A percentile compares a stretch with the other conserved stretches of the same genome.
Conservation (phyloP, 2,888 invertebrate genomes). For the Oegoconia quadripuncta region DNA sequence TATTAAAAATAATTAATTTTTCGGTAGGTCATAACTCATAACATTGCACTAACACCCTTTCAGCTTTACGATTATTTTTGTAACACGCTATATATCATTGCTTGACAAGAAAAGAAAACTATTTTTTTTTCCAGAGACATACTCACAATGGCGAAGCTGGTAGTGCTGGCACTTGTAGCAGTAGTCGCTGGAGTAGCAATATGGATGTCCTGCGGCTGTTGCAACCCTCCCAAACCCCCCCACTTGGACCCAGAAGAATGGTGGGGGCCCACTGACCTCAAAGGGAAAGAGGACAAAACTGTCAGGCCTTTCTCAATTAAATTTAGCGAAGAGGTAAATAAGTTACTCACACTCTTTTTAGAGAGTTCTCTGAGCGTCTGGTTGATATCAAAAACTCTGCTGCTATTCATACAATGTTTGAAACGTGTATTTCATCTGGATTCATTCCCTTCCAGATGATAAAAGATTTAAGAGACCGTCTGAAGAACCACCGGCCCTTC, state of each 20-base stretch:
- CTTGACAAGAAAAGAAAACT: no score
- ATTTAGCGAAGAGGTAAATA: constrained; percentile 76
- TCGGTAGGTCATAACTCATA: no score
- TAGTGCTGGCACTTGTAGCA: neutral
- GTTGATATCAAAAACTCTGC: neutral
- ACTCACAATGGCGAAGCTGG: neutral
- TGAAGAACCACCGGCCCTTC: constrained; percentile 42
- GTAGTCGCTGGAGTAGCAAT: neutral
- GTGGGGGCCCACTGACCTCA: constrained; percentile 77
- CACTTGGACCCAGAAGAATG: constrained; percentile 59
- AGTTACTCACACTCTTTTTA: neutral
- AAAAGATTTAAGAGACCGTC: constrained; percentile 45
- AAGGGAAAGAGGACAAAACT: constrained; percentile 65
- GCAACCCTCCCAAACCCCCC: constrained; percentile 27
- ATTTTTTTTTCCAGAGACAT: neutral
- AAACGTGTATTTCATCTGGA: constrained; percentile 1
- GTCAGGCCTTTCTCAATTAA: constrained; percentile 81
- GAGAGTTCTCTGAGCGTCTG: neutral
- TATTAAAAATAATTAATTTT: no score
- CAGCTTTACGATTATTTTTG: no score
- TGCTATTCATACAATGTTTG: constrained; percentile 3
- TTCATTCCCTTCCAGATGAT: constrained; percentile 42
- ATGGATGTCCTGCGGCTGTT: constrained; percentile 1
- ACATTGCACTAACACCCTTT: no score
- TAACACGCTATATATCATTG: no score